Evolutionary conservation across 2,888 invertebrate genomes (phyloP), one percentile per base, ranked within the genome.

Genomic region (Deilephila elpenor): DNA sequence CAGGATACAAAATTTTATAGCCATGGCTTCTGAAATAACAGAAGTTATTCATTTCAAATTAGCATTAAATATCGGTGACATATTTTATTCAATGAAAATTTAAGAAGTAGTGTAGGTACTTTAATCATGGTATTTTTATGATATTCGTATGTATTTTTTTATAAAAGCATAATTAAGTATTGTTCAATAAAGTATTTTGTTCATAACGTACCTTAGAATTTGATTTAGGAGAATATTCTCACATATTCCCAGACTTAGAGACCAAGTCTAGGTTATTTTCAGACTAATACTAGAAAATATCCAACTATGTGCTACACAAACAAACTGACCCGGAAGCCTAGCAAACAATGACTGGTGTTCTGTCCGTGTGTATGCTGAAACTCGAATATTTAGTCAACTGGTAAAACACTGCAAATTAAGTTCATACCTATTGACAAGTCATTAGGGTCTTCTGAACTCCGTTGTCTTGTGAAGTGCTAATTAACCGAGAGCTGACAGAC

Each of bases 371-470:
- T 70, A 32, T 72, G 34, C 20, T 53, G 20, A n/a, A 61, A 73
- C 19, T 3, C 32, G 56, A 73, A 71, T 71, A 71, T 73, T 73
- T 70, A 73, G 59, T 61, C 8, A 34, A 20, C 19, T 61, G 37
- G 61, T 73, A 25, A 61, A 71, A 61, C 62, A 61, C 72, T 77
- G 74, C 77, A 79, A 71, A 74, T 73, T 34, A 70, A 72, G 74
- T 76, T 76, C 75, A 78, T 78, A 75, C 77, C 79, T 83, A 82
- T 88, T 89, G 82, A 80, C 85, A 84, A 78, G 82, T 82, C 85
- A 86, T 88, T 89, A 86, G 78, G 78, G 78, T 77, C 71, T 71
- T 78, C 79, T 79, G 76, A 84, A 81, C 76, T 76, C 76, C 76
- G 77, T 80, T 82, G 79, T 78, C 77, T 79, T 75, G 72, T 75